Evolutionary conservation across 2,113 vertebrate species (phyloP), one percentile per base, ranked within the genome.

Genomic region (Corydoras sp.): DNA sequence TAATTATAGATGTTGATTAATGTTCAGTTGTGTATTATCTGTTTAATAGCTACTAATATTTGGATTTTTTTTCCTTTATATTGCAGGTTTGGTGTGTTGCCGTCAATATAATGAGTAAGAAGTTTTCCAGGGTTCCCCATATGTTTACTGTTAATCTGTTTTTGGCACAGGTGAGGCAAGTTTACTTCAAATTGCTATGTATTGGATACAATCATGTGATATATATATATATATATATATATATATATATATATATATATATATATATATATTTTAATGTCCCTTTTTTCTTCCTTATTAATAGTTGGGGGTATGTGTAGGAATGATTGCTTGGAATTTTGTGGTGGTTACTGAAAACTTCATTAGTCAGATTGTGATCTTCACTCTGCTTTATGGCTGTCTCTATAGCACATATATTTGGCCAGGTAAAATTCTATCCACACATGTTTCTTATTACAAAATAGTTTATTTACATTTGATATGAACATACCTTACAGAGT

Each of bases 321-420:
- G 92, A 77, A 99, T 98, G 95, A 92, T 99, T 72, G 80, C 85
- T 63, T 99, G 97, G 96, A 93, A 94, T 82, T 94, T 95, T 60
- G 82, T 91, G 76, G 90, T 91, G 78, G 90, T 85, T 73, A 82
- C 91, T 71, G 82, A 90, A 61, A 91, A 86, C 83, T 86, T 92
- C 75, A 82, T 90, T 32, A 81, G 89, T 68, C 92, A 94, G 82
- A 87, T 95, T 75, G 82, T 98, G 48, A 91, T 90, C 48, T 98
- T 97, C 85, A 87, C 94, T 55, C 81, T 99, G 11, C 86, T 97
- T 15, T 96, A 92, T 76, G 90, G 91, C 54, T 93, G 95, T 5
- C 91, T 98, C 76, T 95, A 96, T 80, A 93, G 95, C 80, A 93
- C 93, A 56, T 99, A 91, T 72, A 70, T 98, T 2, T 99, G 96